These are phyloP conservation scores for Taenioides sp. DNA, from an alignment of 2,797 vertebrate species.

Conservation along the genomic window DNA sequence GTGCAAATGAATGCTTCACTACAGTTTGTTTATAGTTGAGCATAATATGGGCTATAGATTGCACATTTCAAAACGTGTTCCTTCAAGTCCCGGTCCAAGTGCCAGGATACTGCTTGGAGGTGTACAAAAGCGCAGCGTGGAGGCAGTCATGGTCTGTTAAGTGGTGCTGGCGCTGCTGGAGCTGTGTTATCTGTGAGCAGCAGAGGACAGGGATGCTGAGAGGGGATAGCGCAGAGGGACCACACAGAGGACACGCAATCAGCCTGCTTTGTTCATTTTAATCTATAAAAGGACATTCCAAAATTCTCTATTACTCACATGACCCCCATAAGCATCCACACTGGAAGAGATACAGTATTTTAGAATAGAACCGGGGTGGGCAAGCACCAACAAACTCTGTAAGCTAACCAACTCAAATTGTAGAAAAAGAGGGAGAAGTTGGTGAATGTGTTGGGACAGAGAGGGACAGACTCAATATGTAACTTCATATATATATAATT, in stretches of 20 bases:
- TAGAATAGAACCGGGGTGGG: neutral
- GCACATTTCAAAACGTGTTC: neutral
- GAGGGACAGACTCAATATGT: no score
- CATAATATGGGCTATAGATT: neutral
- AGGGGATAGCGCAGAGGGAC: slow-evolving; percentile 2
- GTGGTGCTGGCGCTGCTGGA: slow-evolving; percentile 59
- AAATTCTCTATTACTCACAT: slow-evolving; percentile 10
- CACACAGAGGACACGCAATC: slow-evolving; percentile 33
- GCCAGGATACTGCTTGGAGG: slow-evolving; percentile 23
- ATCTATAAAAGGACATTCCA: slow-evolving; percentile 15
- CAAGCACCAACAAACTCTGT: neutral
- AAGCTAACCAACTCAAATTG: no score
- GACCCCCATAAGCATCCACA: neutral
- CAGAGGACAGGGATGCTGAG: slow-evolving; percentile 47
- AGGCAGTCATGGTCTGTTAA: slow-evolving; percentile 52
- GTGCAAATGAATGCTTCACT: no score
- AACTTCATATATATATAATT: no score
- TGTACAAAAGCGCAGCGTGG: slow-evolving; percentile 45
- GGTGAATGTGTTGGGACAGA: no score
- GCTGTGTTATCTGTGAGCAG: slow-evolving; percentile 56
- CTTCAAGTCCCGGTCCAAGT: neutral
- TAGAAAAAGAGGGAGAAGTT: no score
- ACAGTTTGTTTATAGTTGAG: no score
- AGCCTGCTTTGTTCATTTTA: slow-evolving; percentile 18
- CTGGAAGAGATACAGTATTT: neutral